A percentile compares a stretch with the other conserved stretches of the same genome.
phyloP scores from a whole-genome alignment of 1,140 invertebrate genomes.

The Anastrepha obliqua region DNA sequence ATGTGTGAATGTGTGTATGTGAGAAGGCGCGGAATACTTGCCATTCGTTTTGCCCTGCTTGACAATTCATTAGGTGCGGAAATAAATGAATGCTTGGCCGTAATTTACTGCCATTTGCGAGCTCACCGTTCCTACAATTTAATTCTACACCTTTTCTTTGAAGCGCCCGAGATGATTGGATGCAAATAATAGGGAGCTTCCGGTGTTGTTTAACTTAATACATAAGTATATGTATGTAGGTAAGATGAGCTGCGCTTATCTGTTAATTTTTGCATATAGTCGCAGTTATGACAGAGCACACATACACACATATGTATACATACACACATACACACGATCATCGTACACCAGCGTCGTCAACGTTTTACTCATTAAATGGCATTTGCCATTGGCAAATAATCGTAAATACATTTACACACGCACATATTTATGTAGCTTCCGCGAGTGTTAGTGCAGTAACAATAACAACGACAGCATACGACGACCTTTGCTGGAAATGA shows the following conservation, averaged over 20 bases:
- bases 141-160: not conserved
- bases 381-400: conserved; percentile 35
- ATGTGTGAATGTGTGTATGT: not conserved
- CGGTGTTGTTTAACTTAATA: too few relatives aligned
- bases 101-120: conserved; percentile 34
- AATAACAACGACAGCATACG: conserved; percentile 25
- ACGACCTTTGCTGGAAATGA: not conserved
- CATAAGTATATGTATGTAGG: too few relatives aligned
- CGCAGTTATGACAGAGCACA: not conserved
- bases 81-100: conserved; percentile 31
- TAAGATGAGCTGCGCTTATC: too few relatives aligned
- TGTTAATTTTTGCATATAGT: not conserved
- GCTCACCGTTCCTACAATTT: not conserved
- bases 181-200: too few relatives aligned
- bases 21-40: not conserved
- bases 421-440: not conserved
- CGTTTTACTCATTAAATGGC: not conserved
- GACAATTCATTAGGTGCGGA: conserved; percentile 41
- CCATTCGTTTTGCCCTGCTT: conserved; percentile 25
- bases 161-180: not conserved
- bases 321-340: not conserved
- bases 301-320: not conserved
- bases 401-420: conserved; percentile 15
- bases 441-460: not conserved
- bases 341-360: not conserved